Base-by-base conservation (phyloP, 2,888 invertebrate species). In the Agonopterix arenella region DNA sequence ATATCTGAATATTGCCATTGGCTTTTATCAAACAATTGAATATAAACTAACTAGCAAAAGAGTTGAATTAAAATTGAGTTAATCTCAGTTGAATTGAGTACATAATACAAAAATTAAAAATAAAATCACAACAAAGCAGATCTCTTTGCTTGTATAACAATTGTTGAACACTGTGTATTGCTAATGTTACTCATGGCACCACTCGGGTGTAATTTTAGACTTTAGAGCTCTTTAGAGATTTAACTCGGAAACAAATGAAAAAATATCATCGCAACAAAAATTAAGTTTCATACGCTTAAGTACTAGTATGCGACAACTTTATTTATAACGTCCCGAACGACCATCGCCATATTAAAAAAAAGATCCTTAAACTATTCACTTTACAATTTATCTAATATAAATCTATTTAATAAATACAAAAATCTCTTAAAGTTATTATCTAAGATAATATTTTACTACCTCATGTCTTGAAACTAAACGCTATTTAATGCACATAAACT, bases 391-490 rank as follows among this genome's bases (percentile, higher is more conserved):
- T 75, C 89, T 88, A 89, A 82, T 86, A 88, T 86, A 88, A 84
- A 75, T 85, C 86, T 88, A 88, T 84, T 67, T 82, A 89, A 89
- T 89, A 89, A 89, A 89, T 89, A 89, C 89, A 88, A 89, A 86
- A 82, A 82, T 84, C 84, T 84, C 85, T 86, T 81, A 76, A n/a
- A n/a, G 9, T 66, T 77, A 80, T 84, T 85, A 84, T 83, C 84
- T 84, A 85, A 76, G 76, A 85, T 84, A 86, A 86, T 84, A 88
- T 82, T 85, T 85, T 73, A 68, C 85, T 88, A 86, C 75, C 73
- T 83, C 84, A 80, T 85, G 85, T 85, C 84, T 86, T 82, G 80
- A 70, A 84, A 86, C 82, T 85, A 84, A 84, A 84, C 63, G 66
- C 81, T 86, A 86, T 74, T 74, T 78, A 80, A 84, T 81, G 84